A percentile compares a stretch with the other conserved stretches of the same genome.
Conservation (phyloP, 2,888 invertebrate genomes). For the Leucoma salicis region DNA sequence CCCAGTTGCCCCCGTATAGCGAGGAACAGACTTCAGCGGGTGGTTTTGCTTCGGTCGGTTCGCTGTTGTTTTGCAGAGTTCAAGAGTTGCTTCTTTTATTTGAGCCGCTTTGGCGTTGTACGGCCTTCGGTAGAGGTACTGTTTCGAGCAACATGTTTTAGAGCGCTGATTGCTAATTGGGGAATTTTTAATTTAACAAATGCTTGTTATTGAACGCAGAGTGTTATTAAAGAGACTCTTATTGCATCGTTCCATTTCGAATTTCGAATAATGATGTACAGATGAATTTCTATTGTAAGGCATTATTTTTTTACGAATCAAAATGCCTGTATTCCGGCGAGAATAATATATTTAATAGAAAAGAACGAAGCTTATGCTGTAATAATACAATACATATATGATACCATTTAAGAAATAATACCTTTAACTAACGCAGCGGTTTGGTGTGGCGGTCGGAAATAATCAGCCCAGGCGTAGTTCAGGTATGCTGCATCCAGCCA, state of each 20-base stretch:
- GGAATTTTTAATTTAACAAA: slow-evolving; percentile 79
- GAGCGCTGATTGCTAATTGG: slow-evolving; percentile 73
- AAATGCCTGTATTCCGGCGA: no score
- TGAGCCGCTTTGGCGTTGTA: slow-evolving; percentile 75
- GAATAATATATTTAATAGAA: no score
- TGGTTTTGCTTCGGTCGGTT: slow-evolving; percentile 79
- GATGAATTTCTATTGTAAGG: no score
- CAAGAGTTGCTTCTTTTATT: slow-evolving; percentile 81
- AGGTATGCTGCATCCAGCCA: slow-evolving; percentile 94
- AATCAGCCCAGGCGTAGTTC: slow-evolving; percentile 89
- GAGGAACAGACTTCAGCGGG: slow-evolving; percentile 74
- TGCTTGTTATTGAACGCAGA: slow-evolving; percentile 57
- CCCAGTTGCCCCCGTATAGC: slow-evolving; percentile 55
- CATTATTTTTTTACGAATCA: neutral
- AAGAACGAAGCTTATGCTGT: no score
- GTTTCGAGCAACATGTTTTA: slow-evolving; percentile 70
- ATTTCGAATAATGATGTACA: no score
- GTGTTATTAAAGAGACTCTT: slow-evolving; percentile 44
- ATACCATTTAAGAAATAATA: no score
- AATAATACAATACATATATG: no score
- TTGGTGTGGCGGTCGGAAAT: slow-evolving; percentile 83
- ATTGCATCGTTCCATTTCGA: no score
- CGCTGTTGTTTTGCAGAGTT: slow-evolving; percentile 80
- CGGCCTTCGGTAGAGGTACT: slow-evolving; percentile 75
- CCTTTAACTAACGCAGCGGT: slow-evolving; percentile 83